Evolutionary conservation across 1,140 invertebrate genomes (phyloP), one percentile per base, ranked within the genome.

Genomic region (Dreissena rostriformis): DNA sequence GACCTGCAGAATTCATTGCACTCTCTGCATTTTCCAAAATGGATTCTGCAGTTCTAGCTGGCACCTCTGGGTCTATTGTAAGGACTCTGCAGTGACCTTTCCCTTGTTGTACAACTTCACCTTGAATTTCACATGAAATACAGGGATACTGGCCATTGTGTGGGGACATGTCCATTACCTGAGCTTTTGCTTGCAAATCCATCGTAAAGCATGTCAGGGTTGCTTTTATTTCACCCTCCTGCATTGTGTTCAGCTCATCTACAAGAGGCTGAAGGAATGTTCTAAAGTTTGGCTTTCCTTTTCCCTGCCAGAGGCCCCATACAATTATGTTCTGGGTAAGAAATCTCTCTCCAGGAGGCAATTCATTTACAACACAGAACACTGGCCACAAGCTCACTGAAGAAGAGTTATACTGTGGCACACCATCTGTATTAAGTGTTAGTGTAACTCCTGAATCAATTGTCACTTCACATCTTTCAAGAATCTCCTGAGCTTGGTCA

Each of bases 271-370:
- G 55, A 11, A 77, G 55, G 61, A 29, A 77, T n/a, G 75, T 77
- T 77, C 61, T 51, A 39, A 77, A 77, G 28, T 19, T 28, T 6
- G 75, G 75, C 29, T 77, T 77, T 65, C 75, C 75, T 26, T 29
- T 51, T 28, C 55, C 75, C 49, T 77, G 75, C 75, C 75, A 77
- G 17, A 77, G n/a, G 22, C 75, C 75, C 75, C 75, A 77, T n/a
- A 77, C 17, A 29, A 77, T 77, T 12, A 77, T 63, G 24, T 77
- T 77, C 29, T 66, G 55, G 55, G 49, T 29, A 55, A 49, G 26
- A 51, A 77, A 77, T 19, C 75, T n/a, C 55, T 29, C 26, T 53
- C n/a, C 8, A 28, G 75, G 75, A 8, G 75, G 75, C 28, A 77
- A 26, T 17, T 77, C 71, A 73, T 73, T 73, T 15, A 73, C 39